Conservation (phyloP, 2,888 invertebrate genomes). For the Leptinotarsa rubiginosa region DNA sequence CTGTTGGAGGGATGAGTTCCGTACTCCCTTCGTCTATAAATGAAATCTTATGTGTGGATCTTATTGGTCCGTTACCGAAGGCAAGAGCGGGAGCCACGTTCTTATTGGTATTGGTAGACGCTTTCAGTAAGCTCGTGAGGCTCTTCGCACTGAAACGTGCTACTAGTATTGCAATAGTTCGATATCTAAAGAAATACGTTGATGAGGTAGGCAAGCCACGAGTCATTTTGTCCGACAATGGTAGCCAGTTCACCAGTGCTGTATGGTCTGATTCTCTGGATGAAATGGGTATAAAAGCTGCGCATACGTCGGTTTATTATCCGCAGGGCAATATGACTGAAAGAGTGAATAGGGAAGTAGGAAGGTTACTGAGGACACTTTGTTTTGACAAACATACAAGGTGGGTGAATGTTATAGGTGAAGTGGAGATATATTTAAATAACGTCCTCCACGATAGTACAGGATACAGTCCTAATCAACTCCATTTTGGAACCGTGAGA, state of each 20-base stretch:
- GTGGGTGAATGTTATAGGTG: neutral
- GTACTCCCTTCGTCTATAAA: neutral
- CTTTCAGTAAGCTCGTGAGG: slow-evolving; percentile 22
- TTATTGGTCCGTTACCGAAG: slow-evolving; percentile 37
- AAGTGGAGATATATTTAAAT: slow-evolving; percentile 9
- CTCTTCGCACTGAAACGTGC: slow-evolving; percentile 31
- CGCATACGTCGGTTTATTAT: neutral
- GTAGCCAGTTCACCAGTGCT: slow-evolving; percentile 18
- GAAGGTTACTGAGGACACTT: neutral
- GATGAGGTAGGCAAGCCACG: slow-evolving; percentile 36
- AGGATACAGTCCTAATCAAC: neutral
- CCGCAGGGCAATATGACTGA: neutral
- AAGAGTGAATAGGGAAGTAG: slow-evolving; percentile 21
- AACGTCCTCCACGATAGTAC: slow-evolving; percentile 2
- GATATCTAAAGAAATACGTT: slow-evolving; percentile 25
- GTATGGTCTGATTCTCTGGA: neutral
- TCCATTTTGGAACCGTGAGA: too few species aligned
- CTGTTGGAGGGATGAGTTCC: too few species aligned
- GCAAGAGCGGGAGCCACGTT: slow-evolving; percentile 28
- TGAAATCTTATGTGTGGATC: slow-evolving; percentile 31
- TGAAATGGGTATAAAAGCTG: neutral
- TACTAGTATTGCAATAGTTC: slow-evolving; percentile 26
- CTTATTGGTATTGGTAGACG: slow-evolving; percentile 35
- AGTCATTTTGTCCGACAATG: slow-evolving; percentile 48
- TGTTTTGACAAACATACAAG: slow-evolving; percentile 4